Evolutionary conservation across 2,888 invertebrate genomes (phyloP), one percentile per base, ranked within the genome.

Genomic region (Limnephilus lunatus): DNA sequence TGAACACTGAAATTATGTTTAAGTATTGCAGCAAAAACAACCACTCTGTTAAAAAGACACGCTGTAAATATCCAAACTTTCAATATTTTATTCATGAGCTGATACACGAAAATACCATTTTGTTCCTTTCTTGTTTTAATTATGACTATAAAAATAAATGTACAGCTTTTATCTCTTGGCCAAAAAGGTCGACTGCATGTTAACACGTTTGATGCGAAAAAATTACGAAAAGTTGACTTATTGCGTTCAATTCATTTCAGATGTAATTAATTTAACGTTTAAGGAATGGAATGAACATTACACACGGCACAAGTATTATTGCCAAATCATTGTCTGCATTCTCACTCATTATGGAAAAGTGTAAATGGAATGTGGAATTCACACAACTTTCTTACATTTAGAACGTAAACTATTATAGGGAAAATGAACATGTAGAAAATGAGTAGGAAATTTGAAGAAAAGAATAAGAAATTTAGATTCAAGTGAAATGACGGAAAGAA

Each of bases 271-370:
- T 48, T 44, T 35, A n/a, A 83, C 48, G 32, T 53, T 90, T 82
- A 19, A 82, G 83, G 53, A 44, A 83, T 31, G 53, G 19, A 53
- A 53, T 53, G 53, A 15, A 90, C 82, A 85, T 85, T 35, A 30
- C 86, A 81, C 32, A 31, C 81, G 90, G 53, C 30, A 48, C 44
- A 14, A 86, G 86, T 86, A 12, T 48, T 86, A 90, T 68, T 68
- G 68, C 25, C 68, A 92, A 92, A 91, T 92, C 90, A 91, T 92
- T 92, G 88, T 88, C 91, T 32, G 48, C 92, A 92, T 91, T 91
- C 92, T 48, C 32, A 91, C 25, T 44, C 91, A 81, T 85, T 31
- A 14, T 30, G 14, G 15, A 68, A n/a, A 68, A 68, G 68, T 68
- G 9, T 68, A 25, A 7, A n/a, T 25, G 25, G 25, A 68, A 68